These are phyloP conservation scores for Ptychochromis oligacanthus DNA, from an alignment of 2,113 vertebrate genomes.

Conservation along the genomic window DNA sequence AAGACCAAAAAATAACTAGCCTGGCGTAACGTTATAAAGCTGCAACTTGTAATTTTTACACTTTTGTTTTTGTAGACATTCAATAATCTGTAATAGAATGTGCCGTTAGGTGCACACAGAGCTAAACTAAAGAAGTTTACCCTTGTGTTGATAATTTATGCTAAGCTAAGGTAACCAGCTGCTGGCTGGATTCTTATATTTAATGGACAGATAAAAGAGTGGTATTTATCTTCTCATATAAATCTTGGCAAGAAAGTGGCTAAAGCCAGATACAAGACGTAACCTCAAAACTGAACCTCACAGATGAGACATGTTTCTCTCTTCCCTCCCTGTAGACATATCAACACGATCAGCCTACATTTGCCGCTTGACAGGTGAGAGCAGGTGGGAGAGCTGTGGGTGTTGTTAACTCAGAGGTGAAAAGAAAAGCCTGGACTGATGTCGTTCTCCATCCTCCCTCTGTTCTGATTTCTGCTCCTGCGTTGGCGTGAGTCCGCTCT, in stretches of 20 bases:
- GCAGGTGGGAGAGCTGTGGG: constrained; percentile 70
- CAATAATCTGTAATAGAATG: too few relatives aligned
- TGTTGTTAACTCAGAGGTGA: constrained; percentile 52
- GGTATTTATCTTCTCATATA: not conserved
- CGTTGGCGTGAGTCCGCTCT: constrained; percentile 61
- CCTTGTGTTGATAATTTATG: not conserved
- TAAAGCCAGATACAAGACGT: not conserved
- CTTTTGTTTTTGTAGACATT: not conserved
- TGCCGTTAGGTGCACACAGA: too few relatives aligned
- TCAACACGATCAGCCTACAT: constrained; percentile 46
- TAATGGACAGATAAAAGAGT: not conserved
- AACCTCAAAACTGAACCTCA: not conserved
- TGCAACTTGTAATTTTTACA: not conserved
- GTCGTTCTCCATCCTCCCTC: constrained; percentile 52
- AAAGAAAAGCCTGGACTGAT: constrained; percentile 40
- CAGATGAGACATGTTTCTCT: constrained; percentile 29
- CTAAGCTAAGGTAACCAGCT: not conserved
- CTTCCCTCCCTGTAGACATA: constrained; percentile 15
- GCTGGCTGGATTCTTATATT: not conserved
- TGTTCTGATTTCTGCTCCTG: constrained; percentile 60
- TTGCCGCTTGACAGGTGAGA: constrained; percentile 54
- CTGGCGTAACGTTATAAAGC: not conserved
- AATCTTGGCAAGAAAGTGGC: not conserved
- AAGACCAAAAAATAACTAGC: not conserved
- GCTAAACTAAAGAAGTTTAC: too few relatives aligned